phyloP scores from a whole-genome alignment of 1,140 invertebrate species.

The Cecropterus lyciades region DNA sequence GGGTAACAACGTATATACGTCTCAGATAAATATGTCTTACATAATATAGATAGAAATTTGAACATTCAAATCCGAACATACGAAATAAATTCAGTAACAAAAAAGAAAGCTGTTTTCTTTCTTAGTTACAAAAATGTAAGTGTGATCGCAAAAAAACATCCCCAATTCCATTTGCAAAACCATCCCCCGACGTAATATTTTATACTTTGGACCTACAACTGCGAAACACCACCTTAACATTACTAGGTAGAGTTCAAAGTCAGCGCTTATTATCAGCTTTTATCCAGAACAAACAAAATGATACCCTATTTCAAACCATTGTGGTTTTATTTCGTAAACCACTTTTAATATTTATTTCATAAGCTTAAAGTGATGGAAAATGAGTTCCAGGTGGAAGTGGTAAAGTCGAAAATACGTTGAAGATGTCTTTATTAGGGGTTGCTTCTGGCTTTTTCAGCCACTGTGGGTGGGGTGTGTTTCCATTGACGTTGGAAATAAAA shows the following conservation, averaged over 20 bases:
- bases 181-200: constrained; percentile 30
- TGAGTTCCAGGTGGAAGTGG: background rate
- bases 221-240: background rate
- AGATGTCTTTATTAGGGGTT: constrained; percentile 54
- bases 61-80: background rate
- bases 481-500: constrained; percentile 40
- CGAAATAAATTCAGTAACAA: constrained; percentile 1
- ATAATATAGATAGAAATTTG: too few species aligned
- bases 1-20: too few species aligned
- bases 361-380: constrained; percentile 28
- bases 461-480: constrained; percentile 46
- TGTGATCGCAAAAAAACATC: constrained; percentile 25
- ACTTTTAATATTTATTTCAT: constrained; percentile 28
- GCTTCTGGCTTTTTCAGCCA: constrained; percentile 53
- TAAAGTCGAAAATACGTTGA: constrained; percentile 42
- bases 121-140: constrained; percentile 19
- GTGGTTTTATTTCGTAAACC: constrained; percentile 8
- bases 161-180: constrained; percentile 22
- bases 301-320: constrained; percentile 19
- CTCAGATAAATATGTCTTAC: too few species aligned
- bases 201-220: constrained; percentile 13
- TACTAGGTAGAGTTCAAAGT: background rate
- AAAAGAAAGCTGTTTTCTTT: constrained; percentile 14
- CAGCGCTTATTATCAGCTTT: background rate
- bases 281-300: constrained; percentile 4